Evolutionary conservation across 1,140 invertebrate genomes (phyloP).

Genomic region (Zophobas morio): DNA sequence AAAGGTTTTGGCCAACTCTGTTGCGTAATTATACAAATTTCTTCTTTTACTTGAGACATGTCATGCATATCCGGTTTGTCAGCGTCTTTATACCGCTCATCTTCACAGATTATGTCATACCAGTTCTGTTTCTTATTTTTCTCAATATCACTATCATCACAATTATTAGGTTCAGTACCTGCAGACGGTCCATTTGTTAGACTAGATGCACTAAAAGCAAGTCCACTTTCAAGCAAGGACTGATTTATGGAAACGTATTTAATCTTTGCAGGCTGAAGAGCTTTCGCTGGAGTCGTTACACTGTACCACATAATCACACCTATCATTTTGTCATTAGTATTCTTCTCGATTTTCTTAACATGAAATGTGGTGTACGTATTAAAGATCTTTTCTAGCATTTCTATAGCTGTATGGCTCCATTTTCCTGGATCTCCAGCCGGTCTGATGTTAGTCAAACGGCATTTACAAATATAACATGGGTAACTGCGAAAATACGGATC

Average conservation of each 20-base stretch:
- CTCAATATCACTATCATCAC: not conserved
- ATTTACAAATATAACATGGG: slow-evolving; percentile 37
- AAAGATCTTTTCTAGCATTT: slow-evolving; percentile 54
- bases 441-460: slow-evolving; percentile 54
- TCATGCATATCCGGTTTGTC: not conserved
- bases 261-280: slow-evolving; percentile 52
- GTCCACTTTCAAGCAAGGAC: slow-evolving; percentile 52
- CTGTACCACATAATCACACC: slow-evolving; percentile 53
- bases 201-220: slow-evolving; percentile 49
- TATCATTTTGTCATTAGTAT: slow-evolving; percentile 9
- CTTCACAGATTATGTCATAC: slow-evolving; percentile 42
- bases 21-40: not conserved
- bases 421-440: slow-evolving; percentile 55
- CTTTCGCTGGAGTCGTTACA: slow-evolving; percentile 44
- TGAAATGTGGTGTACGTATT: slow-evolving; percentile 23
- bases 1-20: slow-evolving; percentile 54
- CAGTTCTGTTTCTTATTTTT: slow-evolving; percentile 5
- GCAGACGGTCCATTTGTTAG: not conserved
- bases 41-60: not conserved
- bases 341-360: slow-evolving; percentile 35
- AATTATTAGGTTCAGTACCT: not conserved
- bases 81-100: not conserved
- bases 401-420: slow-evolving; percentile 55
- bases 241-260: slow-evolving; percentile 56
- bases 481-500: slow-evolving; percentile 51